Evolutionary conservation across 2,113 vertebrate species (phyloP).

Genomic region (Nothocercus nigrocapillus): DNA sequence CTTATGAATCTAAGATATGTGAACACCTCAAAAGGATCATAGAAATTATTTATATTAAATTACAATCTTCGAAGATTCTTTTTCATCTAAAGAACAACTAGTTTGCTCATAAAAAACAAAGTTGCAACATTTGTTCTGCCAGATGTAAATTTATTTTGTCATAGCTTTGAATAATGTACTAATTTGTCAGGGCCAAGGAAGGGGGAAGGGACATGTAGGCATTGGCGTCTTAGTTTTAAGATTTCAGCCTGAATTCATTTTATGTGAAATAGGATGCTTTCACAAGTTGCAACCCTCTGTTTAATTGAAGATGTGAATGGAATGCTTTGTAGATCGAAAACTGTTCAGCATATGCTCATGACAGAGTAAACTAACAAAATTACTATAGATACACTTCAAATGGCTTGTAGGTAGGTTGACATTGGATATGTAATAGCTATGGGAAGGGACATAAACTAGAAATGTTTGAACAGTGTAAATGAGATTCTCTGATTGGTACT

Average conservation of each 20-base stretch:
- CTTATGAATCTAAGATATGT: not conserved
- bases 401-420: not conserved
- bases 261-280: not conserved
- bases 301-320: not conserved
- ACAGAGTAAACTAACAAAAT: not conserved
- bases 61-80: not conserved
- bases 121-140: not conserved
- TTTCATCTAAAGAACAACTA: not conserved
- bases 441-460: not conserved
- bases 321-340: not conserved
- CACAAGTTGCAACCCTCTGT: slow-evolving; percentile 4
- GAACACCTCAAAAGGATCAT: not conserved
- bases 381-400: not conserved
- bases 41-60: not conserved
- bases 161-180: not conserved
- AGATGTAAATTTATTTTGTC: slow-evolving; percentile 34
- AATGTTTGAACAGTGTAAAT: not conserved
- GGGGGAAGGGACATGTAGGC: not conserved
- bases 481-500: not conserved
- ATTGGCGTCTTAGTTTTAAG: not conserved
- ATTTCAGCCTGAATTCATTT: not conserved
- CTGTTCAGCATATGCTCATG: not conserved
- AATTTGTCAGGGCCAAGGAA: not conserved
- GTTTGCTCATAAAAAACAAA: not conserved
- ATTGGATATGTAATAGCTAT: not conserved